A percentile compares a stretch with the other conserved stretches of the same genome.
Evolutionary conservation across 2,113 vertebrate species (phyloP).

Genomic region (Heterochromis multidens): DNA sequence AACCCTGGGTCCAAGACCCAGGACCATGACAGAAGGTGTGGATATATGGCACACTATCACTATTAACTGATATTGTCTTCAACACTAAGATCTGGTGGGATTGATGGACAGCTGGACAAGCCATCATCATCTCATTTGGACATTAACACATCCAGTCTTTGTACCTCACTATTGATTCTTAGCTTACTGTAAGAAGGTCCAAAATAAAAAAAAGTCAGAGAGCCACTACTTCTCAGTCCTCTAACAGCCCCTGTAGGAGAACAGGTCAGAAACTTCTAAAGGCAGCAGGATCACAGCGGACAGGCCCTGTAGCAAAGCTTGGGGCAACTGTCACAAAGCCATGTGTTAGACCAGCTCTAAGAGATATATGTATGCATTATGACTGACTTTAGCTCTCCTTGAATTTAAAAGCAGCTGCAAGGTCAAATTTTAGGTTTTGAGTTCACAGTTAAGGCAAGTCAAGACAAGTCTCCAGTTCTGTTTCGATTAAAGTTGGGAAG

Average conservation of each 20-base stretch:
- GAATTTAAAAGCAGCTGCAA: neutral
- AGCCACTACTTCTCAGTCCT: neutral
- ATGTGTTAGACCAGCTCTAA: neutral
- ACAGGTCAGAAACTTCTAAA: slow-evolving; percentile 37
- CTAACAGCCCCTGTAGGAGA: neutral
- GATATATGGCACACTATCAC: neutral
- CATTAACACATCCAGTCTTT: slow-evolving; percentile 23
- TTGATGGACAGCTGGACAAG: slow-evolving; percentile 27
- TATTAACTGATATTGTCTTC: neutral
- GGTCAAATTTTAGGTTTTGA: neutral
- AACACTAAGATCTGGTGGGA: neutral
- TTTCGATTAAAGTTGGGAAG: neutral
- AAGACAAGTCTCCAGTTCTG: neutral
- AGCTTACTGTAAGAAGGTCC: slow-evolving; percentile 1
- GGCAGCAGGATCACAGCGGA: slow-evolving; percentile 13
- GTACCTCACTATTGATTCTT: slow-evolving; percentile 11
- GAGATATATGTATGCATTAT: neutral
- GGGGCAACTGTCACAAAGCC: slow-evolving; percentile 13
- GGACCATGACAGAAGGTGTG: too few species aligned
- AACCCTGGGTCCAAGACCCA: too few species aligned
- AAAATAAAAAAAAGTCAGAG: slow-evolving; percentile 1
- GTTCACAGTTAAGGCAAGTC: slow-evolving; percentile 9
- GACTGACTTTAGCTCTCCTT: neutral
- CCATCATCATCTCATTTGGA: slow-evolving; percentile 29
- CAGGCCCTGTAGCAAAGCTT: slow-evolving; percentile 17